A percentile compares a stretch with the other conserved stretches of the same genome.
These are phyloP conservation scores for Parthenolecanium corni DNA, from an alignment of 2,888 invertebrate genomes.

Conservation along the genomic window DNA sequence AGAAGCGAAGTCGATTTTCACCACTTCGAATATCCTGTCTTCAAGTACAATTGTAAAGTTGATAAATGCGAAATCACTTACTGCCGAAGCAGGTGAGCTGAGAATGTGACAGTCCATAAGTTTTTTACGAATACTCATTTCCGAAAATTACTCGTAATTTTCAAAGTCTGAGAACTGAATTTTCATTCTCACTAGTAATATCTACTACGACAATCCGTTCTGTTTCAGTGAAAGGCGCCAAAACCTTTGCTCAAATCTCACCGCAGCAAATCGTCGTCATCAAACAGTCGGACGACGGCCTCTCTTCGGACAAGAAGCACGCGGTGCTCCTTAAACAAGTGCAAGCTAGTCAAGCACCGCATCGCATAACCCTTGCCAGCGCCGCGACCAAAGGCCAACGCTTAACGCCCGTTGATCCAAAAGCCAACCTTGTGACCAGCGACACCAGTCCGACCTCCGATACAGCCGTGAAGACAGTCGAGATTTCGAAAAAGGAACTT, in stretches of 20 bases:
- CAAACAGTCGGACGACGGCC: slow-evolving; percentile 11
- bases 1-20: slow-evolving; percentile 19
- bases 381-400: neutral
- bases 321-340: slow-evolving; percentile 14
- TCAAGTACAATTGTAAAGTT: slow-evolving; percentile 13
- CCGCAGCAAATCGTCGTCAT: slow-evolving; percentile 22
- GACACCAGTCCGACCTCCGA: neutral
- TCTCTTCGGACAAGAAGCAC: slow-evolving; percentile 10
- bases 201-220: too few relatives aligned
- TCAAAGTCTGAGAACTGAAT: neutral
- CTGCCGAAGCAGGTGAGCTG: slow-evolving; percentile 1
- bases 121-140: neutral
- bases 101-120: neutral
- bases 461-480: neutral
- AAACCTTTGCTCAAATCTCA: slow-evolving; percentile 19
- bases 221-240: slow-evolving; percentile 8
- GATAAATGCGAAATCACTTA: slow-evolving; percentile 10
- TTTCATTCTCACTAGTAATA: too few relatives aligned
- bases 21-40: slow-evolving; percentile 10
- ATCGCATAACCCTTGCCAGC: neutral
- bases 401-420: neutral
- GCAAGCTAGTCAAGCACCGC: neutral
- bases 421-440: too few relatives aligned
- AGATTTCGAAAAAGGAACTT: slow-evolving; percentile 32
- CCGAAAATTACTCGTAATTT: neutral